phyloP scores from a whole-genome alignment of 2,888 invertebrate species.

The Drosophila fungiperda region DNA sequence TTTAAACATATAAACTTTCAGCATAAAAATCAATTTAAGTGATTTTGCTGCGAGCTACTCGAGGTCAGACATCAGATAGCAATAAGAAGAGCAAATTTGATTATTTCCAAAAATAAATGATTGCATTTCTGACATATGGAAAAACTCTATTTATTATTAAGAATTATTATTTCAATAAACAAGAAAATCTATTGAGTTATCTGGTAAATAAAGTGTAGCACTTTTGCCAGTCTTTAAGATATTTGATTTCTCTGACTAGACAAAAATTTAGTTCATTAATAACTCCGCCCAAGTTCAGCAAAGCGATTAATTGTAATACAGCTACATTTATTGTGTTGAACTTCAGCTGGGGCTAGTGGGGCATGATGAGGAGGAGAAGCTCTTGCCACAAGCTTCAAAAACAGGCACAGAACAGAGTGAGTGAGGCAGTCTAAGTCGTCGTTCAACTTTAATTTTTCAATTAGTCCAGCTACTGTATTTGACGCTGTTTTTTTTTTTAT shows the following conservation, averaged over 20 bases:
- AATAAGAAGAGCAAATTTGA: background rate
- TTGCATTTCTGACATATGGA: no score
- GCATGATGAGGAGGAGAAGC: background rate
- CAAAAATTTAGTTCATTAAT: background rate
- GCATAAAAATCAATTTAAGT: no score
- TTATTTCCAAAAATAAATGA: no score
- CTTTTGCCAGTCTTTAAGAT: background rate
- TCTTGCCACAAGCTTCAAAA: slow-evolving; percentile 3
- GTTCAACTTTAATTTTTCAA: slow-evolving; percentile 72
- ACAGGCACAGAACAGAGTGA: slow-evolving; percentile 3
- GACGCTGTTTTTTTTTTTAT: slow-evolving; percentile 38
- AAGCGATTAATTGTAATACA: background rate
- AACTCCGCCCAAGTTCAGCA: background rate
- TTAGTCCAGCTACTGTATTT: slow-evolving; percentile 82
- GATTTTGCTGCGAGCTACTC: no score
- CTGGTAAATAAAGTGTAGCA: background rate
- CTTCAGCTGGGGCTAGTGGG: background rate
- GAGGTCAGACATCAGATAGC: background rate
- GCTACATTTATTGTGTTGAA: background rate
- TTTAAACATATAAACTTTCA: no score
- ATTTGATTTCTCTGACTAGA: background rate
- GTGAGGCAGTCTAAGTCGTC: slow-evolving; percentile 9
- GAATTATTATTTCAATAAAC: background rate
- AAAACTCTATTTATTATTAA: no score
- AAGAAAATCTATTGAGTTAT: background rate